A percentile compares a stretch with the other conserved stretches of the same genome.
Conservation (phyloP, 1,140 invertebrate species). For the Anoplophora glabripennis region DNA sequence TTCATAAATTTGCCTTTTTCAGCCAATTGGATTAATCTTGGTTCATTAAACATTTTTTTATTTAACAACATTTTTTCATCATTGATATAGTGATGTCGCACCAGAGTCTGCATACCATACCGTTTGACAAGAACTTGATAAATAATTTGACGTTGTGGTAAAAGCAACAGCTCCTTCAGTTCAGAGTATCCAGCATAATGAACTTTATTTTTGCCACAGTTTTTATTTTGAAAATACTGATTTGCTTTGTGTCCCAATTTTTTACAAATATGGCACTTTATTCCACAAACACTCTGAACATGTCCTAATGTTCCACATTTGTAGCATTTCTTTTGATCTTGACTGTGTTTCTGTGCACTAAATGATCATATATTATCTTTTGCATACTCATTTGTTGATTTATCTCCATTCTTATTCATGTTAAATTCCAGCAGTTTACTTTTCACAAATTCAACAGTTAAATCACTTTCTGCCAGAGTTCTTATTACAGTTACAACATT, state of each 20-base stretch:
- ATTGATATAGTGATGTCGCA: constrained; percentile 22
- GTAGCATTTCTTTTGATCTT: constrained; percentile 11
- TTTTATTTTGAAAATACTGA: not conserved
- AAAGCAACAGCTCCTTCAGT: not conserved
- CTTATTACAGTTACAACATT: constrained; percentile 18
- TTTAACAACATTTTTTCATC: constrained; percentile 8
- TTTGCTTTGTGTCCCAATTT: constrained; percentile 8
- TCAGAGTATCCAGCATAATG: too few species aligned
- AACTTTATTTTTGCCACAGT: too few species aligned
- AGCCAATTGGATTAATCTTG: constrained; percentile 17
- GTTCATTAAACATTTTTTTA: constrained; percentile 12
- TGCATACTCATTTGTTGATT: not conserved
- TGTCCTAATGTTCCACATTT: constrained; percentile 22
- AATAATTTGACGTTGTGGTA: not conserved
- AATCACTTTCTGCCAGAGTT: constrained; percentile 19
- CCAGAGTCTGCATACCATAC: constrained; percentile 22
- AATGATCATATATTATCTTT: constrained; percentile 1
- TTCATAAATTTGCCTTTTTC: constrained; percentile 16
- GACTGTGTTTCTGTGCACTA: not conserved
- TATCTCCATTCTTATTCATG: not conserved
- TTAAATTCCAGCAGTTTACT: constrained; percentile 17
- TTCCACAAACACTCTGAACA: constrained; percentile 14
- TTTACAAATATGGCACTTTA: constrained; percentile 3
- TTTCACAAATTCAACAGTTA: constrained; percentile 18
- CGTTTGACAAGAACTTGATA: not conserved